Evolutionary conservation across 2,113 vertebrate genomes (phyloP), one percentile per base, ranked within the genome.

Genomic region (Aegotheles bennettii): DNA sequence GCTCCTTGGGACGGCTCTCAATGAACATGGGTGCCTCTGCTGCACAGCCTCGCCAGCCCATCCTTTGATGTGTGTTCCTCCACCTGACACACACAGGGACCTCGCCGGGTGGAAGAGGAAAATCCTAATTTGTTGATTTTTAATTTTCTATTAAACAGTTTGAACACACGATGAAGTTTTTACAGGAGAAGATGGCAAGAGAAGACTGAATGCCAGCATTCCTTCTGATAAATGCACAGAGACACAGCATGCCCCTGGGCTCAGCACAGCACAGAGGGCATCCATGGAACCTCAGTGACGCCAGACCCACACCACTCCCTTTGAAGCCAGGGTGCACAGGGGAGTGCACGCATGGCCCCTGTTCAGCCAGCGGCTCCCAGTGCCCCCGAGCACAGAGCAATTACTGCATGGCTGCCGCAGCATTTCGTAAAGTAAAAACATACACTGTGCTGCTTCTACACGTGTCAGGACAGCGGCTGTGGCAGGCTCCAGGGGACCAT

Each of bases 401-500:
- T 48, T 26, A 24, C 29, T 33, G 68, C 18, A 28, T 11, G 20
- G 31, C 7, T 48, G 65, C 18, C 23, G 50, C 59, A 77, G 42
- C 63, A 25, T 17, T 40, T 33, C 33, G 76, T 45, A 54, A 65
- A 68, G 91, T 29, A 29, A 67, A 61, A 90, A 48, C 69, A 74
- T 26, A 67, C 7, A 11, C 33, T 24, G 16, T 51, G 70, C 86
- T 87, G 57, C 74, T 69, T 6, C 9, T 47, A 64, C 57, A 7
- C 0, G 1, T 50, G 71, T 33, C 80, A 87, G 90, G 80, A 83
- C 61, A 84, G 26, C 0, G 19, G 67, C 1, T 43, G 14, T 47
- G 82, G 96, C 76, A 80, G 96, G 90, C 97, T 97, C 95, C 93
- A 63, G 84, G 96, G 93, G 95, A 74, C 75, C 80, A 93, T 74